These are phyloP conservation scores for Mellivora capensis DNA, from an alignment of 2,113 vertebrate species.

Conservation along the genomic window DNA sequence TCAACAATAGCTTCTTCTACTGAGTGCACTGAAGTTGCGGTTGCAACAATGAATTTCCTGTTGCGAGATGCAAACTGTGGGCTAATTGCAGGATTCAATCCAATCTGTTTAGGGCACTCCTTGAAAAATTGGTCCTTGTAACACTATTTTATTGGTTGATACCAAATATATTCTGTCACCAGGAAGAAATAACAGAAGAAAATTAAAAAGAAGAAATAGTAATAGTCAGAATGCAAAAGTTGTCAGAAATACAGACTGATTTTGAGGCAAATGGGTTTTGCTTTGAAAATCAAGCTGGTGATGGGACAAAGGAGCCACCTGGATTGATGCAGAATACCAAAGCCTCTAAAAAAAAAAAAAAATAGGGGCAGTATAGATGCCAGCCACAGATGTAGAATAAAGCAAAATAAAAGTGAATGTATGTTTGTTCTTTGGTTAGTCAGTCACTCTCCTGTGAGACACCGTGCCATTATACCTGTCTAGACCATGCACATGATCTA, in stretches of 20 bases:
- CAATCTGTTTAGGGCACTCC: slow-evolving; percentile 69
- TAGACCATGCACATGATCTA: not conserved
- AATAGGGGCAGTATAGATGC: not conserved
- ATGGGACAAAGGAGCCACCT: not conserved
- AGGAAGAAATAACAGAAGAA: slow-evolving; percentile 21
- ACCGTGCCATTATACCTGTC: not conserved
- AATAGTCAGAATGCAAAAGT: not conserved
- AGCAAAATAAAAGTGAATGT: not conserved
- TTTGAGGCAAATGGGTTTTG: slow-evolving; percentile 25
- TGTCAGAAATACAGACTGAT: slow-evolving; percentile 44
- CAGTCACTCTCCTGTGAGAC: not conserved
- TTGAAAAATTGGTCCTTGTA: slow-evolving; percentile 70
- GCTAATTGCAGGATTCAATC: slow-evolving; percentile 82
- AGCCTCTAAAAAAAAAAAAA: not conserved
- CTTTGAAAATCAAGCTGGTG: slow-evolving; percentile 18
- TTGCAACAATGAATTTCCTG: slow-evolving; percentile 76
- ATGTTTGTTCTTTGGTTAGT: not conserved
- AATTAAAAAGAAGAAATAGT: not conserved
- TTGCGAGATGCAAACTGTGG: slow-evolving; percentile 79
- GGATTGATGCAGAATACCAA: not conserved
- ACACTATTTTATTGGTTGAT: slow-evolving; percentile 65
- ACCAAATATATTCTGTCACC: slow-evolving; percentile 36
- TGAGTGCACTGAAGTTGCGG: slow-evolving; percentile 63
- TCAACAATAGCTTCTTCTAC: slow-evolving; percentile 80
- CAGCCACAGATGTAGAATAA: not conserved